Conservation (phyloP, 2,888 invertebrate species). For the Eumacrocentrus americanus region DNA sequence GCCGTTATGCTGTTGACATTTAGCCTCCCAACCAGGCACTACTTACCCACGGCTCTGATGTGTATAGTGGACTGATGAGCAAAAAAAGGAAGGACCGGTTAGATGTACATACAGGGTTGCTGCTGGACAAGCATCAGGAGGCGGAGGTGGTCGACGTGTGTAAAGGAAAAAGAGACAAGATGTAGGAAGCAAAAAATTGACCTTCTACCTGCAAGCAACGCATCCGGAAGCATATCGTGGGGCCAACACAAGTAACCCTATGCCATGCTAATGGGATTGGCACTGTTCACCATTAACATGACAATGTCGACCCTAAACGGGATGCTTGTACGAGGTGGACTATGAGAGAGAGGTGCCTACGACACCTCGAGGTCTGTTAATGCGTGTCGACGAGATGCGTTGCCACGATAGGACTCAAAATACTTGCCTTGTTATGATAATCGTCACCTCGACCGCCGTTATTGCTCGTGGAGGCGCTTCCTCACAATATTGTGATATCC, state of each 20-base stretch:
- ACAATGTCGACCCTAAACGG: slow-evolving; percentile 54
- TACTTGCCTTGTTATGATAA: slow-evolving; percentile 58
- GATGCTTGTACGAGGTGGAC: slow-evolving; percentile 40
- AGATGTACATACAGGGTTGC: not conserved
- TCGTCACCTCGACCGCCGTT: slow-evolving; percentile 39
- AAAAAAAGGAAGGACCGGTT: slow-evolving; percentile 12
- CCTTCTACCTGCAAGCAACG: slow-evolving; percentile 41
- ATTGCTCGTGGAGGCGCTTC: slow-evolving; percentile 40
- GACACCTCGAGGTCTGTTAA: slow-evolving; percentile 33
- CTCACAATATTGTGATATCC: slow-evolving; percentile 56
- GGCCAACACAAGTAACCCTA: slow-evolving; percentile 39
- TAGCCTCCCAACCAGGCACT: slow-evolving; percentile 43
- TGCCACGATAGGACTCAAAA: slow-evolving; percentile 47
- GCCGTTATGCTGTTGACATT: slow-evolving; percentile 57
- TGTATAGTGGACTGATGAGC: not conserved
- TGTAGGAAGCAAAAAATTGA: slow-evolving; percentile 40
- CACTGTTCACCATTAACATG: slow-evolving; percentile 55
- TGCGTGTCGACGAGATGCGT: slow-evolving; percentile 46
- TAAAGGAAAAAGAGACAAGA: slow-evolving; percentile 12
- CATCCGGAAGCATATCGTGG: slow-evolving; percentile 31
- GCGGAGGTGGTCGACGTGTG: slow-evolving; percentile 17
- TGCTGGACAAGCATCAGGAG: too few species aligned
- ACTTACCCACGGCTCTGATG: slow-evolving; percentile 9
- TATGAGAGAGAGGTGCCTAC: slow-evolving; percentile 21
- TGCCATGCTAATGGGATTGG: slow-evolving; percentile 54